Base-by-base conservation (phyloP, 2,113 vertebrate genomes). In the Falco punctatus region DNA sequence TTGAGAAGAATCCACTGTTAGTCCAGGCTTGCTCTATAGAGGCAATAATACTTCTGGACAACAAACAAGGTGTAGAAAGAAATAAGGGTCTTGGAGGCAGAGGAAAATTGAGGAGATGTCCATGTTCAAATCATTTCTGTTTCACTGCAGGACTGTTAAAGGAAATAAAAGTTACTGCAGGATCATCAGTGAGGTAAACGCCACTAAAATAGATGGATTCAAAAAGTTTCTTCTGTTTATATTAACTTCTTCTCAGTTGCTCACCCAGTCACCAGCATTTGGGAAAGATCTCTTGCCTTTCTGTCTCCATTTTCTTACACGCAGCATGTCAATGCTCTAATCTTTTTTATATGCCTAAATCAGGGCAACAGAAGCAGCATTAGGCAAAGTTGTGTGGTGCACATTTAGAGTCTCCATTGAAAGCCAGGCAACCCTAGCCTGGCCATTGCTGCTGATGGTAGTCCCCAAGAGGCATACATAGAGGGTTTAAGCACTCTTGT, bases 301-400 rank as follows among this genome's bases (percentile, higher is more conserved):
- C 24, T 73, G 4, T 57, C 20, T 57, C 30, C 22, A 1, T n/a
- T 40, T 65, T 65, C 75, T 83, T 40, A 55, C 22, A 51, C 10
- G 17, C 3, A 49, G 3, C 12, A 54, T 0, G 0, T 28, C 28
- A 59, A 5, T 22, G 14, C 5, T 35, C 27, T 71, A 30, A 24
- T 38, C 19, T 66, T 77, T 91, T 66, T 69, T 19, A 11, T 33
- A 51, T 6, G 8, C 10, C 30, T 33, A 38, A 44, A 52, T 20
- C 23, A 48, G 40, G 1, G 1, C 10, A 38, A 40, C 12, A 59
- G 9, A 57, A 66, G 28, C 19, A 73, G 9, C 0, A 0, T 18
- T 44, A 66, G 26, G 3, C 15, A 46, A 61, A 40, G 27, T 46
- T 78, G 0, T 18, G 9, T 42, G 4, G 16, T 49, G 16, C 9